phyloP scores from a whole-genome alignment of 1,140 invertebrate species.

The Heliconius congener region DNA sequence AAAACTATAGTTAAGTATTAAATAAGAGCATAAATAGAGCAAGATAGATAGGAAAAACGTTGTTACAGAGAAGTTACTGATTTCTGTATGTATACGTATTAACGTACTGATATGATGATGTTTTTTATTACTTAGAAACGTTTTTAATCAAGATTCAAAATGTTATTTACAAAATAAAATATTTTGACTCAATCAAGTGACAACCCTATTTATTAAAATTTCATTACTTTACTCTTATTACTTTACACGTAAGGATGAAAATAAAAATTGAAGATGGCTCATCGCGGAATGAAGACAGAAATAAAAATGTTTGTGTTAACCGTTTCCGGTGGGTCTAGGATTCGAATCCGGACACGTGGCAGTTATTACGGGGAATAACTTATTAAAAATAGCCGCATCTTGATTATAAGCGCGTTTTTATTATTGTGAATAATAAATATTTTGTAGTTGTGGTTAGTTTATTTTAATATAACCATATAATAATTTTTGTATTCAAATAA shows the following conservation, averaged over 20 bases:
- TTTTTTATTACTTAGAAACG: too few relatives aligned
- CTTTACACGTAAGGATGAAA: slow-evolving; percentile 13
- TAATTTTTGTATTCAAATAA: not conserved
- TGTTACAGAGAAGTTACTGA: too few relatives aligned
- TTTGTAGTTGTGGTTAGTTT: not conserved
- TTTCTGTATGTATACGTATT: too few relatives aligned
- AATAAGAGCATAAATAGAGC: too few relatives aligned
- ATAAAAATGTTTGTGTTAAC: slow-evolving; percentile 78
- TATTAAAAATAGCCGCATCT: slow-evolving; percentile 74
- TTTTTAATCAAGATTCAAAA: not conserved
- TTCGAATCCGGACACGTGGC: slow-evolving; percentile 70
- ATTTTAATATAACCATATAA: not conserved
- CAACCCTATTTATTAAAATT: not conserved
- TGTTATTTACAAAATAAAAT: not conserved
- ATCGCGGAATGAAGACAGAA: slow-evolving; percentile 68
- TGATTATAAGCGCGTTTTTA: slow-evolving; percentile 53
- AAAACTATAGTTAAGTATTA: too few relatives aligned
- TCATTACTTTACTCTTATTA: slow-evolving; percentile 8
- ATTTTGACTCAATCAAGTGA: not conserved
- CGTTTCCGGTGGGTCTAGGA: slow-evolving; percentile 71
- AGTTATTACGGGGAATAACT: slow-evolving; percentile 73
- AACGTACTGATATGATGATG: too few relatives aligned
- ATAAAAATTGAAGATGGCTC: slow-evolving; percentile 23
- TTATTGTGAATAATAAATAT: slow-evolving; percentile 15
- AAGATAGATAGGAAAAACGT: too few relatives aligned